Percentiles rank a stretch among this genome's conserved stretches.
phyloP scores from a whole-genome alignment of 2,113 vertebrate species.

The Sinocyclocheilus grahami region DNA sequence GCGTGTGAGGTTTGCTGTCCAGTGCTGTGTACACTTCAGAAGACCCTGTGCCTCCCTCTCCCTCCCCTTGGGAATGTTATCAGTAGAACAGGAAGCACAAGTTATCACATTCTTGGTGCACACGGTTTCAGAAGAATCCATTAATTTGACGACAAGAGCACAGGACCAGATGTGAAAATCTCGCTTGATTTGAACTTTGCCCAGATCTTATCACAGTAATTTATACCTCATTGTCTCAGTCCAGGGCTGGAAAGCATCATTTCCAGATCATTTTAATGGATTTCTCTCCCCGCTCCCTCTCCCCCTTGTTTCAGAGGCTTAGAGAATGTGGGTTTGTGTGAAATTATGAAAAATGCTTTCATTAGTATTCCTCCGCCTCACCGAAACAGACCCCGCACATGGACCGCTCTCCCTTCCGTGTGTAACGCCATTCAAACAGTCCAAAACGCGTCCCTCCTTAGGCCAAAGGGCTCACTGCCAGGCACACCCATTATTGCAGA shows the following conservation, averaged over 20 bases:
- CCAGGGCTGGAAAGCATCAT: constrained; percentile 65
- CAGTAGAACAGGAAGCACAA: constrained; percentile 72
- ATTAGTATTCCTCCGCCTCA: constrained; percentile 51
- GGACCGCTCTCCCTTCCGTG: constrained; percentile 7
- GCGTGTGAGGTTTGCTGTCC: constrained; percentile 39
- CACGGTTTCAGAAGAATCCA: constrained; percentile 68
- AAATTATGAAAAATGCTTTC: constrained; percentile 52
- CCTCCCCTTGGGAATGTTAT: constrained; percentile 63
- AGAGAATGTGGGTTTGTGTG: constrained; percentile 42
- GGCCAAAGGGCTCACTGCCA: constrained; percentile 44
- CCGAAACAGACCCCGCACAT: constrained; percentile 34
- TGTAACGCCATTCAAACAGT: constrained; percentile 37
- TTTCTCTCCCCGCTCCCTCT: constrained; percentile 54
- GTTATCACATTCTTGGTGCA: constrained; percentile 67
- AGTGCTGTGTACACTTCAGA: constrained; percentile 33
- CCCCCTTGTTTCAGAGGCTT: constrained; percentile 43
- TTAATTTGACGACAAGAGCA: constrained; percentile 79
- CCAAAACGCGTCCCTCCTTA: constrained; percentile 41
- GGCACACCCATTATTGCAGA: constrained; percentile 25
- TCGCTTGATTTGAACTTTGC: constrained; percentile 78
- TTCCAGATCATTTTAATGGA: constrained; percentile 66
- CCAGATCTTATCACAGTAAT: constrained; percentile 85
- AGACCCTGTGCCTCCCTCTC: constrained; percentile 42
- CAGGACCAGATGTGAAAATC: constrained; percentile 90
- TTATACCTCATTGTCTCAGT: constrained; percentile 81